Evolutionary conservation across 2,888 invertebrate genomes (phyloP), one percentile per base, ranked within the genome.

Genomic region (Phalera bucephala): DNA sequence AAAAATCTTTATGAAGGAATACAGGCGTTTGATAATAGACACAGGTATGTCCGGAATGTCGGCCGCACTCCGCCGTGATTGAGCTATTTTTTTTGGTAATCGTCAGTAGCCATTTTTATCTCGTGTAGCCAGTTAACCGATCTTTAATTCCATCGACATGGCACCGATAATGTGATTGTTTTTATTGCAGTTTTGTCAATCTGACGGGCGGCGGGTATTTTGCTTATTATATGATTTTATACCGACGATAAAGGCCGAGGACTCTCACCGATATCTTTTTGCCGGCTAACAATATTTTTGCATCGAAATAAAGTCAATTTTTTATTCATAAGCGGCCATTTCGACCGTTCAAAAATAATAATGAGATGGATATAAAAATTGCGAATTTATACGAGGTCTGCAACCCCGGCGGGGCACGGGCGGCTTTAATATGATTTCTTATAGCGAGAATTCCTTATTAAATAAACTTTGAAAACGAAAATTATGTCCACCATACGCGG

Each of bases 401-500:
- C 57, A 56, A 59, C 68, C 71, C 60, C 68, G 45, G 38, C 38
- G 52, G 54, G 52, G 48, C 52, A 54, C 50, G 55, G 48, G 48
- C 39, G 70, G 63, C 50, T 71, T 77, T 76, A 79, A 82, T 82
- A 83, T 80, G 82, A 82, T 82, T 81, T 83, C 85, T 79, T 84
- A 78, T 77, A 67, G 76, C 78, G 71, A 74, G 71, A 75, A 77
- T 52, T 73, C 69, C 78, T 80, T 85, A 80, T 84, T 84, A 85
- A 86, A 84, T 85, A 84, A 83, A 83, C 77, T 85, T 84, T 81
- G 80, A 76, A 80, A 80, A 76, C 72, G 74, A 79, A 83, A 86
- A 82, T 84, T 75, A 82, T 84, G 82, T 79, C 79, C 74, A 61
- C 72, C 64, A 66, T 62, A 65, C 69, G 64, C 63, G 64, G 71